A percentile compares a stretch with the other conserved stretches of the same genome.
Evolutionary conservation across 2,888 invertebrate species (phyloP).

Genomic region (Synergus itoensis): DNA sequence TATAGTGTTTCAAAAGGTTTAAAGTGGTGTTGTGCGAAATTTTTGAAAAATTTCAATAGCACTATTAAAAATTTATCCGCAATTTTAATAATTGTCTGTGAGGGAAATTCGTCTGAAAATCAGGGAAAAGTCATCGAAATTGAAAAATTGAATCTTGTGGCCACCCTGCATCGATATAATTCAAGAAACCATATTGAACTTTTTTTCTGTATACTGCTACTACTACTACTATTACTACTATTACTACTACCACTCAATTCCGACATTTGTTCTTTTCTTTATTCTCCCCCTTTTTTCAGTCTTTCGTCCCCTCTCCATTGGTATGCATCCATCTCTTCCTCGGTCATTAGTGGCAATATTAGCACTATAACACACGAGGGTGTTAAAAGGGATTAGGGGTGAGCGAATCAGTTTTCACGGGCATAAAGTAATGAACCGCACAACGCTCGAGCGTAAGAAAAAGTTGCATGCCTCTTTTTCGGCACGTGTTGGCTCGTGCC

Average conservation of each 20-base stretch:
- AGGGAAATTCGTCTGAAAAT: too few species aligned
- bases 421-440: constrained; percentile 8
- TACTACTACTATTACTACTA: neutral
- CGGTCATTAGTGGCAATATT: constrained; percentile 12
- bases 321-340: constrained; percentile 3
- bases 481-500: constrained; percentile 9
- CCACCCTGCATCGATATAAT: too few species aligned
- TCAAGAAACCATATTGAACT: too few species aligned
- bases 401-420: constrained; percentile 12
- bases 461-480: constrained; percentile 1
- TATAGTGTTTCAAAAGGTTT: too few species aligned
- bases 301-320: neutral
- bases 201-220: neutral
- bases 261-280: neutral
- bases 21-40: too few species aligned
- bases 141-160: too few species aligned
- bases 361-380: constrained; percentile 11
- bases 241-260: neutral
- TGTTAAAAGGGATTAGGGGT: constrained; percentile 6
- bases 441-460: neutral
- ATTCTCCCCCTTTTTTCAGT: neutral
- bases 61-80: too few species aligned
- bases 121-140: too few species aligned
- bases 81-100: too few species aligned
- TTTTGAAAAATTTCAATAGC: too few species aligned